These are phyloP conservation scores for Elephas maximus DNA, from an alignment of 2,113 vertebrate genomes.

Conservation along the genomic window DNA sequence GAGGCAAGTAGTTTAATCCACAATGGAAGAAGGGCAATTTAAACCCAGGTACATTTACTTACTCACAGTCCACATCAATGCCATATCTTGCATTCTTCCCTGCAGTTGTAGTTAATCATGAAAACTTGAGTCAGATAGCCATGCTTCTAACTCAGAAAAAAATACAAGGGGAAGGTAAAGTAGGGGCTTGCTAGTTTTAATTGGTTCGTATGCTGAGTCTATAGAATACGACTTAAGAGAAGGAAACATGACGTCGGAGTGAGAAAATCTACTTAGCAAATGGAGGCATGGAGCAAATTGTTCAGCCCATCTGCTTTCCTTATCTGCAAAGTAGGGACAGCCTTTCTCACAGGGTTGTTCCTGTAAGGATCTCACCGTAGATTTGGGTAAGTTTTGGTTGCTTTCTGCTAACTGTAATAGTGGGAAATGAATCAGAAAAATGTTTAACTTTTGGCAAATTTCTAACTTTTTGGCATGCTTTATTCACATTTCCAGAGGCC, in stretches of 20 bases:
- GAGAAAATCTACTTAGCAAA: background rate
- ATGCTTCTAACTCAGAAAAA: background rate
- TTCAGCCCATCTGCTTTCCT: background rate
- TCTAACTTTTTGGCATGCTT: background rate
- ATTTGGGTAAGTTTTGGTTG: background rate
- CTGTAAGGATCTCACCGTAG: background rate
- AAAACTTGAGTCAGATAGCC: background rate
- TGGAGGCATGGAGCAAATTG: background rate
- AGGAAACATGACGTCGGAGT: background rate
- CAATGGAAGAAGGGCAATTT: background rate
- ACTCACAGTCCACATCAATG: background rate
- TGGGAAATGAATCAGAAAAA: background rate
- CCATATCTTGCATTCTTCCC: background rate
- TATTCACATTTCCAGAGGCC: background rate
- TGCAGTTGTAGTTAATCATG: background rate
- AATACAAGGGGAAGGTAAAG: rapidly evolving
- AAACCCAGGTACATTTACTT: background rate
- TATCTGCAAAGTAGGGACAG: too few species aligned
- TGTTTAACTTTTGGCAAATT: background rate
- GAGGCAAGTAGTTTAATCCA: constrained; percentile 4
- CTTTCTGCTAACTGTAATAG: background rate
- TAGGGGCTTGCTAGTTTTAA: background rate
- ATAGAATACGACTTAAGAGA: background rate
- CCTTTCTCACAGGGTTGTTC: background rate
- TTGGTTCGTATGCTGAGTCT: background rate